phyloP scores from a whole-genome alignment of 2,797 vertebrate genomes.

The Sardinella longiceps region DNA sequence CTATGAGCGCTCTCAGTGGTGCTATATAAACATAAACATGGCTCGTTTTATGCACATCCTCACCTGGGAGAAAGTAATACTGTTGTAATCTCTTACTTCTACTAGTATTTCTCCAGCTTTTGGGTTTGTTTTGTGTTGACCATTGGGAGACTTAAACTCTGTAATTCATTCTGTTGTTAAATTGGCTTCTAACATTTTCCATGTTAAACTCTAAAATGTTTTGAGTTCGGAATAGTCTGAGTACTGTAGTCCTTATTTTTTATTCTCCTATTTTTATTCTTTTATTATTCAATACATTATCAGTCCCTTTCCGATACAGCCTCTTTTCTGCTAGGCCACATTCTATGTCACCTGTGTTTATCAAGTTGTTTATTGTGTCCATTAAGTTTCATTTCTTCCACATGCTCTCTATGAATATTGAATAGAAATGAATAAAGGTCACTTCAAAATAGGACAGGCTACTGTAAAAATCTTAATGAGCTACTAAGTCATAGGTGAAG shows the following conservation, averaged over 20 bases:
- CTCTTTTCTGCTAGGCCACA: too few species aligned
- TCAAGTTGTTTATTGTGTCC: too few species aligned
- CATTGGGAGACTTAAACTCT: not conserved
- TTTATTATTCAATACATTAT: not conserved
- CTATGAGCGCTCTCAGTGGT: not conserved
- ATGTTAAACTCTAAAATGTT: not conserved
- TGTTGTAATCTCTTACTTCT: constrained; percentile 1
- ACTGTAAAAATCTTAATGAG: too few species aligned
- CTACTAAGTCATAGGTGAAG: too few species aligned
- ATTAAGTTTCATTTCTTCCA: too few species aligned
- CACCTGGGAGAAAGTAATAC: constrained; percentile 21
- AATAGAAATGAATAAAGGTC: too few species aligned
- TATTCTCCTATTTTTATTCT: not conserved
- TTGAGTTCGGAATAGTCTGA: too few species aligned
- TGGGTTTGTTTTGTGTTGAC: not conserved
- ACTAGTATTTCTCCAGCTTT: not conserved
- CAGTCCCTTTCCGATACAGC: too few species aligned
- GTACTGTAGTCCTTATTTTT: not conserved
- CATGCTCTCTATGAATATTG: too few species aligned
- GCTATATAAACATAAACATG: constrained; percentile 12
- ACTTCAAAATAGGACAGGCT: too few species aligned
- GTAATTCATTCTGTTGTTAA: not conserved
- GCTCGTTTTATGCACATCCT: constrained; percentile 1
- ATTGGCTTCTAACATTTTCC: not conserved
- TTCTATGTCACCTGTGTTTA: too few species aligned